Conservation (phyloP, 1,140 invertebrate genomes). For the Harlomillsia oculata region DNA sequence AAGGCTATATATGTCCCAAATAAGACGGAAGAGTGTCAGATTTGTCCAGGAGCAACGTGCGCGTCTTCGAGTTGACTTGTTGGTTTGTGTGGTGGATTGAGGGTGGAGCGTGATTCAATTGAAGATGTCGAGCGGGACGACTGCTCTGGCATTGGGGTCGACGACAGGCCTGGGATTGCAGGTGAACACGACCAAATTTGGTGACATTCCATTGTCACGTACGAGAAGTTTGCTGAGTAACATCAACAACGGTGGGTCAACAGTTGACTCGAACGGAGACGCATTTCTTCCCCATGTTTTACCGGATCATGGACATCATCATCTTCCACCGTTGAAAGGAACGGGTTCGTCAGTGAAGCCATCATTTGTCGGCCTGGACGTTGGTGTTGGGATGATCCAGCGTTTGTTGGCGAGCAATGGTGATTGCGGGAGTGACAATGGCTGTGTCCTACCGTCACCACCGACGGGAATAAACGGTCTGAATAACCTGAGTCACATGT, state of each 20-base stretch:
- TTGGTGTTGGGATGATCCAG: slow-evolving; percentile 31
- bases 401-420: slow-evolving; percentile 25
- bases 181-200: slow-evolving; percentile 25
- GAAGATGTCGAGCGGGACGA: slow-evolving; percentile 34
- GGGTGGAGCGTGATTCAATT: not conserved
- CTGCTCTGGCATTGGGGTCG: slow-evolving; percentile 27
- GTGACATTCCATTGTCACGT: slow-evolving; percentile 42
- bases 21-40: too few species aligned
- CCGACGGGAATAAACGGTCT: slow-evolving; percentile 13
- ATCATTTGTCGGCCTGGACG: slow-evolving; percentile 26
- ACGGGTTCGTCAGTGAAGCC: slow-evolving; percentile 16
- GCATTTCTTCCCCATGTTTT: slow-evolving; percentile 30
- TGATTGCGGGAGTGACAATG: too few species aligned
- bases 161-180: slow-evolving; percentile 19
- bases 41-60: too few species aligned
- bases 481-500: slow-evolving; percentile 28
- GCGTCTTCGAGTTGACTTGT: not conserved
- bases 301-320: slow-evolving; percentile 32
- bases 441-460: not conserved
- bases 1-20: not conserved
- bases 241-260: slow-evolving; percentile 39
- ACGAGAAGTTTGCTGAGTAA: slow-evolving; percentile 42
- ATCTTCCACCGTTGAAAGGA: slow-evolving; percentile 34
- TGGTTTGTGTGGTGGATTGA: not conserved
- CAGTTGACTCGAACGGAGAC: slow-evolving; percentile 20